Evolutionary conservation across 2,113 vertebrate genomes (phyloP), one percentile per base, ranked within the genome.

Genomic region (Myotis lucifugus): DNA sequence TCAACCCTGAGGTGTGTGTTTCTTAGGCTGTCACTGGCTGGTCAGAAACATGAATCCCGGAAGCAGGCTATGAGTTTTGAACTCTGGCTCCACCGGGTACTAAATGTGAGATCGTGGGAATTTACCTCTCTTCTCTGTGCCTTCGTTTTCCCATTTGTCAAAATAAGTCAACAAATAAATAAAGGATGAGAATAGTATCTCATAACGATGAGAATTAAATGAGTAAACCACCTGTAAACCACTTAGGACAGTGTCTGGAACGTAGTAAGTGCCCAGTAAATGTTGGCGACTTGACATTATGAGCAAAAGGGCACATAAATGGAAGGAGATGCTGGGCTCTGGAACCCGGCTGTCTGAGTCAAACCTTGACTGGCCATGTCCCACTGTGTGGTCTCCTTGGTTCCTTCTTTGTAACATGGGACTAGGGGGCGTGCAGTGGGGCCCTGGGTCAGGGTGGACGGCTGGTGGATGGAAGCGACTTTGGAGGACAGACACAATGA

Each of bases 401-500:
- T 6, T 72, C 52, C 19, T 61, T 67, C 8, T 61, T 42, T 40
- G 67, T 23, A 14, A 27, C 34, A 1, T 1, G 72, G 48, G 48
- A n/a, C 11, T 27, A 61, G 59, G 23, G 10, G 23, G 59, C 10
- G 25, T 25, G 59, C 25, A 61, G 59, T 61, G 25, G 59, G 59
- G 25, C 59, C 59, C 59, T 61, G 59, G 23, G 59, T 27, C 59
- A 12, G 59, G 59, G 59, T 61, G 59, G 59, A 27, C 1, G 4
- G 23, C 25, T 10, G 59, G 25, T 10, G 0, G 59, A 61, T 61
- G 59, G 59, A 61, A 25, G 59, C 25, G 59, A 61, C 25, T 27
- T 61, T 27, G 59, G 59, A 61, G 10, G 25, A 61, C 59, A 61
- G 98, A 99, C 11, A 99, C 99, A 98, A 99, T 99, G 99, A 99